Conservation (phyloP, 2,797 vertebrate species). For the Platalea minor region DNA sequence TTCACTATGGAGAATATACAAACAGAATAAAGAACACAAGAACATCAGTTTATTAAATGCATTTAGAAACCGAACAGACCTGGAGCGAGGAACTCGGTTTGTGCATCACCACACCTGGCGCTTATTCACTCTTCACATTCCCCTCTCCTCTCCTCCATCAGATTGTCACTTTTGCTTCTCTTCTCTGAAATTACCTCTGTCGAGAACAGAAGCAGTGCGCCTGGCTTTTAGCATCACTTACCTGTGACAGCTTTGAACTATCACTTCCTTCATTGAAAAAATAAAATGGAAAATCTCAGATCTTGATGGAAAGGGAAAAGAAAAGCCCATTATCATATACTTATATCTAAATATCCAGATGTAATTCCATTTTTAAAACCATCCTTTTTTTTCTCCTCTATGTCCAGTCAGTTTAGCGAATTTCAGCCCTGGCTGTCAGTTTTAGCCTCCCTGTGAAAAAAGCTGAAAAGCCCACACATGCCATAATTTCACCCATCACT, state of each 20-base stretch:
- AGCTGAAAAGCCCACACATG: not conserved
- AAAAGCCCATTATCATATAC: not conserved
- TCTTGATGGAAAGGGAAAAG: not conserved
- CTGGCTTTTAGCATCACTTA: slow-evolving; percentile 10
- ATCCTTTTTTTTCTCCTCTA: too few relatives aligned
- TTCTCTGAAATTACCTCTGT: not conserved
- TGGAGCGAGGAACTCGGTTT: not conserved
- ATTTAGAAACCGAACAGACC: not conserved
- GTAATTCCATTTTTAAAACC: not conserved
- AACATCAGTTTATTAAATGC: slow-evolving; percentile 30
- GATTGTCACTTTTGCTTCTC: not conserved
- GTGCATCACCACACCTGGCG: not conserved
- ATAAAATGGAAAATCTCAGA: not conserved
- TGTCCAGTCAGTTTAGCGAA: not conserved
- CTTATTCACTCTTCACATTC: not conserved
- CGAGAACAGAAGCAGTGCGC: fast-evolving
- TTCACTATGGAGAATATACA: slow-evolving; percentile 25
- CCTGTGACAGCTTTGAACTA: not conserved
- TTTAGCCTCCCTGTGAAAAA: not conserved
- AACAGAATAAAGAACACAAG: slow-evolving; percentile 42
- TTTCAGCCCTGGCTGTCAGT: not conserved
- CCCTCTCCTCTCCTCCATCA: not conserved
- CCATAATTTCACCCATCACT: not conserved
- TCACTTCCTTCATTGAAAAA: not conserved
- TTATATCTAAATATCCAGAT: not conserved